Evolutionary conservation across 2,797 vertebrate species (phyloP).

Genomic region (Chiloscyllium punctatum): DNA sequence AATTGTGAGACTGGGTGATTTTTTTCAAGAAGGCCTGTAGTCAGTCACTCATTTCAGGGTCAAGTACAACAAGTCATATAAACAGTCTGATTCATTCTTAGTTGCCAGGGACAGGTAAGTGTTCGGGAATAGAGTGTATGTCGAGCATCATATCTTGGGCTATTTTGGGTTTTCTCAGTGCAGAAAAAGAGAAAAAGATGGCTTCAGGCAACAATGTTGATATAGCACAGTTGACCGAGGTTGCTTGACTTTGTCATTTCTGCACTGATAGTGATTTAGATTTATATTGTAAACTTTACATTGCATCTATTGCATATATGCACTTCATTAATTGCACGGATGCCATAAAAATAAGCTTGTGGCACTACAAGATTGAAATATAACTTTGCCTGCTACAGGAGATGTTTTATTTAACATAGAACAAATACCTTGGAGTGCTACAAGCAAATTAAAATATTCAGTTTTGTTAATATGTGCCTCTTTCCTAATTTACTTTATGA

Average conservation of each 20-base stretch:
- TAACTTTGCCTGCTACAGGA: neutral
- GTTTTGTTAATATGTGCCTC: conserved; percentile 8
- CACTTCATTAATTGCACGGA: neutral
- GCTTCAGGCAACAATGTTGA: neutral
- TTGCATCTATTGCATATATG: neutral
- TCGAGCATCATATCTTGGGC: no score
- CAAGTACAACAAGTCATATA: neutral
- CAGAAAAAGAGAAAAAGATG: neutral
- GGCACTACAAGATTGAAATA: conserved; percentile 12
- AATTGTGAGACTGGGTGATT: neutral
- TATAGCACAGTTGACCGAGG: neutral
- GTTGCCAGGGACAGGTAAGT: neutral
- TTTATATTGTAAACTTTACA: neutral
- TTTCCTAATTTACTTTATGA: conserved; percentile 10
- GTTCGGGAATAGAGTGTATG: neutral
- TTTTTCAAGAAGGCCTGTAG: neutral
- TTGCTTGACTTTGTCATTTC: neutral
- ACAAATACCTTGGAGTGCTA: conserved; percentile 18
- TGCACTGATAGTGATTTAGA: neutral
- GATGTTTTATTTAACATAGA: neutral
- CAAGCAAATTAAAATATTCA: conserved; percentile 28
- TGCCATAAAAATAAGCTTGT: neutral
- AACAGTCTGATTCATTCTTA: neutral
- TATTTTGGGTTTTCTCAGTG: neutral
- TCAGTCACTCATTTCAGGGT: neutral